Base-by-base conservation (phyloP, 2,113 vertebrate species). In the Notarius quadriscutis region DNA sequence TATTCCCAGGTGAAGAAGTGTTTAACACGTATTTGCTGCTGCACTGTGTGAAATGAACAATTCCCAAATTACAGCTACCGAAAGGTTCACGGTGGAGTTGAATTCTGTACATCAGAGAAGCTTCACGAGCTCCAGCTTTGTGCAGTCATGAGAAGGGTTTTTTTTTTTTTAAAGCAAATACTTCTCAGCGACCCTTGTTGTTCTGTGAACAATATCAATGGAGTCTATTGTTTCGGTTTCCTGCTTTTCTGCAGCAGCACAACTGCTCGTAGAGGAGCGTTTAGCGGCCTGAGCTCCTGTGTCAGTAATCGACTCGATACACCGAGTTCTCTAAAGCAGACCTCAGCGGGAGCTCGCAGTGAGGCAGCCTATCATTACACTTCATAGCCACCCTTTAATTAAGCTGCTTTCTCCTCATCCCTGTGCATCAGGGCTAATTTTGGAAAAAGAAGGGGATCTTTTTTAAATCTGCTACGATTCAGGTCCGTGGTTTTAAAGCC, bases 331-430 rank as follows among this genome's bases (percentile, higher is more conserved):
- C 50, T 80, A 62, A 65, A 65, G 63, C 75, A 87, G 77, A 82
- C 77, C 65, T 74, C 83, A 27, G 55, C 75, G 65, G 65, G 22
- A 53, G 58, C 81, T 57, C 74, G 57, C 48, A 53, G 15, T 11
- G 67, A 75, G 75, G 50, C 55, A 87, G 84, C 34, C 86, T 77
- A 87, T 83, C 80, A 87, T 85, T 72, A 81, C 78, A 81, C 27
- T 81, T 86, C 83, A 86, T 75, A 83, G 79, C 71, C 75, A 72
- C 84, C 86, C 86, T 89, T 77, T 87, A 89, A 89, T 89, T 89
- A 87, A 58, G 60, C 30, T 60, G 55, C 58, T 77, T 84, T 58
- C 81, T n/a, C 80, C 55, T 51, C 53, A 20, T 51, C 84, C 10
- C 50, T 78, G 34, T 34, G 58, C 78, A 72, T 83, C 80, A 86